Base-by-base conservation (phyloP, 2,888 invertebrate species). In the Clusia tigrina region DNA sequence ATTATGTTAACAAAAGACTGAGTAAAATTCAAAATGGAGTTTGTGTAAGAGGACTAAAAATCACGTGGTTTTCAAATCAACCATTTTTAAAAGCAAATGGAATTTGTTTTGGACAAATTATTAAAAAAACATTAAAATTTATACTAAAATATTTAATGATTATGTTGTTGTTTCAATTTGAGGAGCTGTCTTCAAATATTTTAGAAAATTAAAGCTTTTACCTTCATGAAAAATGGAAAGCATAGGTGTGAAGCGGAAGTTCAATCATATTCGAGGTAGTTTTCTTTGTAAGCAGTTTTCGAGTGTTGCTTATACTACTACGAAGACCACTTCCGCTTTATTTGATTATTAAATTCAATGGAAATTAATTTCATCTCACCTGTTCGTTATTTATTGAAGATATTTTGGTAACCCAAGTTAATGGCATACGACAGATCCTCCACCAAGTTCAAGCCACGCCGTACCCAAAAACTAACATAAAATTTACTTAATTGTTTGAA, bases 401-500 rank as follows among this genome's bases (percentile, higher is more conserved):
- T 59, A 20, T 72, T 69, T 54, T 63, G 62, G 54, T 77, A 68
- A 65, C 75, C 76, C 70, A 77, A 67, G 61, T 74, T 74, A 67
- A 74, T 68, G 65, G 76, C 74, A 64, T 75, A 74, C 64, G 76
- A 67, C 58, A 74, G 60, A 46, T 74, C 72, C 70, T 77, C 68
- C 60, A 74, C 77, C 61, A 74, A 68, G 62, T 72, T 72, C 58
- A 77, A 63, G 67, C 74, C 74, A 71, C 75, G 76, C 70, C 61
- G 67, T 62, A 76, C 67, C 62, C 75, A 74, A 67, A 74, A 67
- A 71, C 75, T 75, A 71, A 77, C 69, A 77, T 77, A 71, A 77
- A 77, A 74, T 68, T 71, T 69, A 55, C 71, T 67, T 64, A 74
- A 73, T 72, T 74, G 77, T 66, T 71, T 65, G 59, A 74, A 68